Percentiles rank a stretch among this genome's conserved stretches.
Evolutionary conservation across 2,888 invertebrate species (phyloP).

Genomic region (Phalangium opilio): DNA sequence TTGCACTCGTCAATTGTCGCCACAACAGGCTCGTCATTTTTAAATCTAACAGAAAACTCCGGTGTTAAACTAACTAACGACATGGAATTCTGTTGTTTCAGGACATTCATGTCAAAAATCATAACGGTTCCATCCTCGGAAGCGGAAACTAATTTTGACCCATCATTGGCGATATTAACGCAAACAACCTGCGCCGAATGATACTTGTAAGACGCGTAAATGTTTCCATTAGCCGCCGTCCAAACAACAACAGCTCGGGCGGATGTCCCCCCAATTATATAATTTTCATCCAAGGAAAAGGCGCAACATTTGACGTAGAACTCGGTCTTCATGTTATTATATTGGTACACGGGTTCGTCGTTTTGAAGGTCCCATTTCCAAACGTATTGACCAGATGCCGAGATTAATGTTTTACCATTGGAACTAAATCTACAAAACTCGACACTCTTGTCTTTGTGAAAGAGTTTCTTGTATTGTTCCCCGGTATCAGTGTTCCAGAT

Average conservation of each 20-base stretch:
- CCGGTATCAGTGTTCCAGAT: conserved; percentile 7
- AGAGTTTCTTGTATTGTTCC: neutral
- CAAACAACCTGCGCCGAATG: conserved; percentile 7
- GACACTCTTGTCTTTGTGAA: neutral
- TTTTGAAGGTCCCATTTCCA: conserved; percentile 7
- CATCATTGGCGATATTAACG: conserved; percentile 24
- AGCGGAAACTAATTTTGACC: conserved; percentile 43
- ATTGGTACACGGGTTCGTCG: conserved; percentile 1
- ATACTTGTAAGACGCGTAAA: conserved; percentile 12
- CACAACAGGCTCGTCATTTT: neutral
- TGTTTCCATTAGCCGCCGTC: conserved; percentile 3
- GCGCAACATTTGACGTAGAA: conserved; percentile 5
- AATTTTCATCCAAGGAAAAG: conserved; percentile 6
- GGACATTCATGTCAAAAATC: conserved; percentile 33
- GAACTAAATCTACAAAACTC: conserved; percentile 5
- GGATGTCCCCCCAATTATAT: conserved; percentile 16
- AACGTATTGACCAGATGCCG: conserved; percentile 7
- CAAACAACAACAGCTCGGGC: conserved; percentile 12
- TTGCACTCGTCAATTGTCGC: conserved; percentile 5
- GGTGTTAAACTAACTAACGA: conserved; percentile 11
- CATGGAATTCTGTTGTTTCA: conserved; percentile 1
- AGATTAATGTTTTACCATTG: conserved; percentile 6
- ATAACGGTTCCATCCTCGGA: conserved; percentile 41
- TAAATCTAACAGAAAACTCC: conserved; percentile 6
- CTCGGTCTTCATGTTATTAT: neutral